Conservation (phyloP, 2,797 vertebrate species). For the Uromys caudimaculatus region DNA sequence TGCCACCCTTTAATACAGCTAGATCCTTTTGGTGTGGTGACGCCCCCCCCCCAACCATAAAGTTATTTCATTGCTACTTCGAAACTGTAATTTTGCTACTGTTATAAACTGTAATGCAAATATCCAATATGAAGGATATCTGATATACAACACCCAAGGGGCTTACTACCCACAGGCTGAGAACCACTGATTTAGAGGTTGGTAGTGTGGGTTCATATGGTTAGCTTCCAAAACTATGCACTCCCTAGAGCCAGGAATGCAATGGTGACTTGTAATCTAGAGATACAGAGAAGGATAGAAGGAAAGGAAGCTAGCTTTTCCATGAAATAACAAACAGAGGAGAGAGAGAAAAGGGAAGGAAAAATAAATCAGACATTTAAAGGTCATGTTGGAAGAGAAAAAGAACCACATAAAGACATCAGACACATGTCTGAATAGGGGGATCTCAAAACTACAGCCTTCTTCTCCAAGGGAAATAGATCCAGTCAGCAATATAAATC, state of each 20-base stretch:
- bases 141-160: neutral
- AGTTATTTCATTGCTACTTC: neutral
- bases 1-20: neutral
- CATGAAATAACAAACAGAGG: neutral
- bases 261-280: neutral
- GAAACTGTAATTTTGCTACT: neutral
- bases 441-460: neutral
- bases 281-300: neutral
- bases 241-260: neutral
- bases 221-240: neutral
- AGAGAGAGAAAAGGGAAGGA: neutral
- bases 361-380: constrained; percentile 1
- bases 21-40: neutral
- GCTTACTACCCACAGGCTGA: too few species aligned
- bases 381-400: constrained; percentile 12
- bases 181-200: neutral
- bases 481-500: neutral
- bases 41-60: neutral
- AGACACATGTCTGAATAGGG: neutral
- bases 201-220: neutral
- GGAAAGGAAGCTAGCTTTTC: neutral
- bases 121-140: neutral
- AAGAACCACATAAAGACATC: neutral
- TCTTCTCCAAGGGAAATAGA: neutral
- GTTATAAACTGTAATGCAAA: neutral